A percentile compares a stretch with the other conserved stretches of the same genome.
These are phyloP conservation scores for Leptinotarsa juncta DNA, from an alignment of 2,888 invertebrate genomes.

Conservation along the genomic window DNA sequence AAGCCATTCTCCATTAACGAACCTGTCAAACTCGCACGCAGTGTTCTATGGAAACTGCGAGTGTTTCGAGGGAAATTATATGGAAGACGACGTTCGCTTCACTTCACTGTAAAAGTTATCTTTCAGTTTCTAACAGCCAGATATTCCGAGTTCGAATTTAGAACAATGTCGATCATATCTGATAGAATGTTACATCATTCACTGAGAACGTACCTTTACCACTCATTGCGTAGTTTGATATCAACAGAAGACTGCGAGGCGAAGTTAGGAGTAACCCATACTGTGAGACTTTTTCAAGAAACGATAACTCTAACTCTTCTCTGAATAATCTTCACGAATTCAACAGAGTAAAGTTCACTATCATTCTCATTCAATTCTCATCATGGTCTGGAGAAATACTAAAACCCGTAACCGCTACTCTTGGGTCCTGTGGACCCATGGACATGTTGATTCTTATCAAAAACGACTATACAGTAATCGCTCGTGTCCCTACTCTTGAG, in stretches of 20 bases:
- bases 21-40: constrained; percentile 46
- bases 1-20: constrained; percentile 58
- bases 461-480: too few species aligned
- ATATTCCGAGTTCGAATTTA: constrained; percentile 23
- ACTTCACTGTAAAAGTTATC: constrained; percentile 28
- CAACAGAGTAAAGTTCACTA: too few species aligned
- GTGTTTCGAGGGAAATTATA: constrained; percentile 24
- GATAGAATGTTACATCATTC: background rate
- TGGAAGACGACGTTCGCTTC: constrained; percentile 30
- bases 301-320: too few species aligned
- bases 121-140: constrained; percentile 18
- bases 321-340: too few species aligned
- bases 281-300: too few species aligned
- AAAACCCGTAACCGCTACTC: too few species aligned
- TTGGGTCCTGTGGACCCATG: too few species aligned
- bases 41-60: constrained; percentile 10
- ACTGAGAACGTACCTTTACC: background rate
- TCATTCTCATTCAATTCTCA: too few species aligned
- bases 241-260: background rate
- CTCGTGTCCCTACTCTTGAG: too few species aligned
- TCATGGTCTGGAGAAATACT: too few species aligned
- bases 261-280: too few species aligned
- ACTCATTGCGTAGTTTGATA: background rate
- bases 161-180: constrained; percentile 28
- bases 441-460: too few species aligned